Base-by-base conservation (phyloP, 1,140 invertebrate species). In the Penaeus indicus region DNA sequence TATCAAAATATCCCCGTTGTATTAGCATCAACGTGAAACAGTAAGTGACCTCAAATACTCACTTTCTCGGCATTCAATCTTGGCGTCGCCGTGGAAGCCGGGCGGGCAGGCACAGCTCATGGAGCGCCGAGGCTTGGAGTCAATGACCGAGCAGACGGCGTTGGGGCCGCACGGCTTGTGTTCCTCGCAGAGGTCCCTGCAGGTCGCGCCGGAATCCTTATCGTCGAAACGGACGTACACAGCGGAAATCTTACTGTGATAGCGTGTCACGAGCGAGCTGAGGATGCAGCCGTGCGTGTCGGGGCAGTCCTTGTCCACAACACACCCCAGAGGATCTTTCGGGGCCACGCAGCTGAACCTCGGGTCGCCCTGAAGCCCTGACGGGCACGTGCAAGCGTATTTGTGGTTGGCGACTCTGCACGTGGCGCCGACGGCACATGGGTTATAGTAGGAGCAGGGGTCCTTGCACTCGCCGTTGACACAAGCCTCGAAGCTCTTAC, bases 391-490 rank as follows among this genome's bases (percentile, higher is more conserved):
- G 84, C 92, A 92, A 18, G 81, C 67, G 64, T 91, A 87, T 19
- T 84, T 67, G 82, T 92, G 92, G 67, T 88, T 86, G 32, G 72
- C 82, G 0, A 91, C 89, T 22, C 82, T 47, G 69, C 92, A 92
- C 18, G 87, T 69, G n/a, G 92, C 91, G 62, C 90, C 90, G 38
- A 84, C 88, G 22, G 91, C 92, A 89, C 92, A 92, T 8, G 91
- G 91, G 75, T 91, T 91, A 67, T 91, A 90, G 21, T 91, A 90
- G 0, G 94, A 91, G 91, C 97, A 98, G 2, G 97, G 97, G 93
- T 97, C 97, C 0, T 95, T 92, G 92, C 97, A 97, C 7, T 94
- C 92, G 72, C 96, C 95, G 91, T 97, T 96, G 18, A 95, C 93
- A 91, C 97, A 98, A 38, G 95, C 95, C 91, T 94, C 94, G 91